Evolutionary conservation across 1,140 invertebrate genomes (phyloP), one percentile per base, ranked within the genome.

Genomic region (Mactra quadrangularis): DNA sequence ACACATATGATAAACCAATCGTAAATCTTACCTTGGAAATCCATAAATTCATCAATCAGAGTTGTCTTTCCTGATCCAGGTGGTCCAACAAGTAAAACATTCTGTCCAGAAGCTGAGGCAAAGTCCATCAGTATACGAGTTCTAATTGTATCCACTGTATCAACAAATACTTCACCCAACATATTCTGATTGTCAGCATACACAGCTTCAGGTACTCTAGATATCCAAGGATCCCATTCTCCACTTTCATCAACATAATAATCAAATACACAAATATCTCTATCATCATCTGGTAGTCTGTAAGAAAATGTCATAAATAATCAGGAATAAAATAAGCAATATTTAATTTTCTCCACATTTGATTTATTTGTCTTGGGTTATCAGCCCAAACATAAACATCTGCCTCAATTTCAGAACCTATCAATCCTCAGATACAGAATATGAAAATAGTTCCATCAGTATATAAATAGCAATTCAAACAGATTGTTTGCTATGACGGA

Each of bases 221-320:
- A 91, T 4, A 88, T 86, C 93, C 93, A 93, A 9, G 90, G 90
- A 68, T 93, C 92, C 93, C 93, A 93, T 76, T 93, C 93, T 60
- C 93, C 92, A 31, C 91, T 91, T 71, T 93, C 93, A 85, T 93
- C 93, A 31, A 93, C 92, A 87, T 93, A 93, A 83, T 93, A 93
- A 79, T 93, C 93, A 89, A 93, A 93, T 66, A 93, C 91, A 85
- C 89, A 92, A 59, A 93, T 93, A 75, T 93, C 90, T 27, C 90
- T 81, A 72, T 93, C 92, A 89, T 93, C 92, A 90, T 93, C 93
- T 66, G 93, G 93, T 60, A 93, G 85, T 25, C 92, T 93, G 66
- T n/a, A n/a, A n/a, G 4, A 47, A 15, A 70, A 17, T 60, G 1
- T 9, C 50, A 53, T n/a, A n/a, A n/a, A n/a, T n/a, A n/a, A n/a